These are phyloP conservation scores for Centropyge bicolor DNA, from an alignment of 2,797 vertebrate species.

Conservation along the genomic window DNA sequence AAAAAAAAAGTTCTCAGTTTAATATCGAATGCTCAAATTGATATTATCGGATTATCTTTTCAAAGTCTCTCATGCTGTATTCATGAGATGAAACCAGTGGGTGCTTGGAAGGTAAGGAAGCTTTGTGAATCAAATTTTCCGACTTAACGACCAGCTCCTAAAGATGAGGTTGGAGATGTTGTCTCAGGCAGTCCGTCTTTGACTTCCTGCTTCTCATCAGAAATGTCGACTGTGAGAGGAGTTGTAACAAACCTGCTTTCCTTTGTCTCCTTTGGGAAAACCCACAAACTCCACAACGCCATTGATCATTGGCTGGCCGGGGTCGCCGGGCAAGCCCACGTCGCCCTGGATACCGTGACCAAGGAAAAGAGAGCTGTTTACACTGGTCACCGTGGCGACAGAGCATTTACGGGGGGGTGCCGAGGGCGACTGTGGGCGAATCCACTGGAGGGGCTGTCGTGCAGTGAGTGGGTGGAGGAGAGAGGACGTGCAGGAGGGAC, in stretches of 20 bases:
- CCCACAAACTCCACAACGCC: constrained; percentile 91
- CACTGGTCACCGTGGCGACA: background rate
- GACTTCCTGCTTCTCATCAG: background rate
- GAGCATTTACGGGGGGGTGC: background rate
- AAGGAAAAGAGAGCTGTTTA: constrained; percentile 78
- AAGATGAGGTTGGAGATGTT: background rate
- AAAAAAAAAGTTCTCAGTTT: too few relatives aligned
- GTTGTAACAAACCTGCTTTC: constrained; percentile 87
- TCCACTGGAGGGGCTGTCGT: constrained; percentile 27
- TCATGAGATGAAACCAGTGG: too few relatives aligned
- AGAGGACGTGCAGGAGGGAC: background rate
- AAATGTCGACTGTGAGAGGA: background rate
- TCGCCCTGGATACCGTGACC: constrained; percentile 88
- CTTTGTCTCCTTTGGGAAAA: constrained; percentile 92
- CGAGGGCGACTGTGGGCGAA: constrained; percentile 37
- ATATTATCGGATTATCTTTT: too few relatives aligned
- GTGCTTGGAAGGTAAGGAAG: too few relatives aligned
- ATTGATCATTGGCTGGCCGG: constrained; percentile 90
- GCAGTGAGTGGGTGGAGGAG: constrained; percentile 12
- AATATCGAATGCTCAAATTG: too few relatives aligned
- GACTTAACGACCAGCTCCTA: background rate
- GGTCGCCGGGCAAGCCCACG: constrained; percentile 89
- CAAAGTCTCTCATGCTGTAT: too few relatives aligned
- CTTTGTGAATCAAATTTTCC: background rate
- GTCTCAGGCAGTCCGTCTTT: background rate